phyloP scores from a whole-genome alignment of 2,113 vertebrate genomes.

The Strix aluco region DNA sequence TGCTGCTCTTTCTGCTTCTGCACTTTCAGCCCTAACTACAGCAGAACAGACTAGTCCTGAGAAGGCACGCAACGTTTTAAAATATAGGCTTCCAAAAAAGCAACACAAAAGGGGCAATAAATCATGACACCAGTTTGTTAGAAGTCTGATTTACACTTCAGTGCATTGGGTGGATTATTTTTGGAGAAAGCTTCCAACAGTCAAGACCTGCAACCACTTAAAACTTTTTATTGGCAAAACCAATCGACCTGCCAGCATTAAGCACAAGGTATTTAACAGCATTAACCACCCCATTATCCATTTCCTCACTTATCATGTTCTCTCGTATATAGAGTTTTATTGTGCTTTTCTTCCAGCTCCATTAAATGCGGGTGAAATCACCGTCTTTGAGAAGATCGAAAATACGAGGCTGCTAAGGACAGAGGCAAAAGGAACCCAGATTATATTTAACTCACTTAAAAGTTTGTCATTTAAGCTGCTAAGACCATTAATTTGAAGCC shows the following conservation, averaged over 20 bases:
- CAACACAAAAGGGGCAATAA: neutral
- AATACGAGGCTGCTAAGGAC: neutral
- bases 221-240: neutral
- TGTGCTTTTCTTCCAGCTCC: conserved; percentile 33
- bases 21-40: neutral
- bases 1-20: neutral
- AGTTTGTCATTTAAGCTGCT: conserved; percentile 9
- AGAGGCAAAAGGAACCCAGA: neutral
- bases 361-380: conserved; percentile 18
- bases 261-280: conserved; percentile 6
- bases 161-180: neutral
- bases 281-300: neutral
- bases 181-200: neutral
- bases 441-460: conserved; percentile 7
- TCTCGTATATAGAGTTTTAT: neutral
- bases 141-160: neutral
- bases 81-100: neutral
- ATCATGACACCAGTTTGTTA: neutral
- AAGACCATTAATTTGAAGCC: neutral
- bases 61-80: fast-evolving
- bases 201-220: neutral
- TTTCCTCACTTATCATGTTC: neutral
- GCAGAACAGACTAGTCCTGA: neutral
- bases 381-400: neutral
- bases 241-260: neutral